phyloP scores from a whole-genome alignment of 2,888 invertebrate species.

The Drosophila subquinaria region DNA sequence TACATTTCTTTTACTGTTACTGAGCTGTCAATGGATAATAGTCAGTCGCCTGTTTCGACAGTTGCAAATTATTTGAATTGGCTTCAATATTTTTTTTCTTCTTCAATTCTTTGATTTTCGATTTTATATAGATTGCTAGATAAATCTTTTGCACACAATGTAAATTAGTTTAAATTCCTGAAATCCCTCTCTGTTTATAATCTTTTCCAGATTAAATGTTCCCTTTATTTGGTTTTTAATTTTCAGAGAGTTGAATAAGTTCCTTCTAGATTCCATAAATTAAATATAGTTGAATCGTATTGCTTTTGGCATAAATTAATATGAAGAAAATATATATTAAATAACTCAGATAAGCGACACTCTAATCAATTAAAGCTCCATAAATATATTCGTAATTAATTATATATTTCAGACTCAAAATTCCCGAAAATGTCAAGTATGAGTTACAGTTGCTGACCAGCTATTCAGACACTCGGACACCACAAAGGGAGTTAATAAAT shows the following conservation, averaged over 20 bases:
- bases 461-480: not conserved
- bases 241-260: too few species aligned
- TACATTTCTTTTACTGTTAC: too few species aligned
- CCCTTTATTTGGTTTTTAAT: too few species aligned
- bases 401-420: not conserved
- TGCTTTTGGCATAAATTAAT: too few species aligned
- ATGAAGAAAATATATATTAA: not conserved
- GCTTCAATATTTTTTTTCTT: not conserved
- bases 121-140: too few species aligned
- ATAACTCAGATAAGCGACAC: not conserved
- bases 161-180: too few species aligned
- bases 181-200: too few species aligned
- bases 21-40: slow-evolving; percentile 1
- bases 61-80: slow-evolving; percentile 4
- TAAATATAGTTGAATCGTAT: too few species aligned
- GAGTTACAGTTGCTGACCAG: slow-evolving; percentile 12
- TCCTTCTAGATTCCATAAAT: too few species aligned
- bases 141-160: too few species aligned
- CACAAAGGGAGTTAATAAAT: slow-evolving; percentile 52
- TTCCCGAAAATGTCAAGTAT: slow-evolving; percentile 1
- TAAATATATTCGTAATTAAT: not conserved
- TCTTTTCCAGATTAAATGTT: too few species aligned
- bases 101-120: too few species aligned
- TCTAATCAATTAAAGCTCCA: slow-evolving; percentile 10
- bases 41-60: slow-evolving; percentile 1